Conservation (phyloP, 2,888 invertebrate species). For the Serrognathus titanus region DNA sequence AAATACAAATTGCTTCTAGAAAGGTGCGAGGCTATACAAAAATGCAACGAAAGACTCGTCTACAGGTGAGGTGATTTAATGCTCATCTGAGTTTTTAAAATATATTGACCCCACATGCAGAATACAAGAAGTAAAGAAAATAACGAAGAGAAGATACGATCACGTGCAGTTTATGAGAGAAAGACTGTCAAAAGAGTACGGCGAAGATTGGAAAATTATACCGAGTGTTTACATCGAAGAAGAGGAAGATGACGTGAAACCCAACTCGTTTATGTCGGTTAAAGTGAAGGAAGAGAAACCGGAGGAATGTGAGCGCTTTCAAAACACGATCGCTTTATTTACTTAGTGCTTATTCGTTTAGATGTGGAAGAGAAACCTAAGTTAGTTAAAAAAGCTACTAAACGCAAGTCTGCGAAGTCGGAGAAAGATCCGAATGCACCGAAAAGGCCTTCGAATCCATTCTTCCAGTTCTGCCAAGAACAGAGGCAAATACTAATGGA, state of each 20-base stretch:
- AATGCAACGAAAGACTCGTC: slow-evolving; percentile 73
- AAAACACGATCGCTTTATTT: slow-evolving; percentile 2
- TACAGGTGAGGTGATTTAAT: slow-evolving; percentile 53
- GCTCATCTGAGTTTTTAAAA: slow-evolving; percentile 3
- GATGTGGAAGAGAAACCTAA: slow-evolving; percentile 37
- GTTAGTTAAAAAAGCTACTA: slow-evolving; percentile 47
- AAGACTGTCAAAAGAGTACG: slow-evolving; percentile 64
- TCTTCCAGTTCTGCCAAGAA: slow-evolving; percentile 78
- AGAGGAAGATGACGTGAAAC: slow-evolving; percentile 51
- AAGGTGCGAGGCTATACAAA: slow-evolving; percentile 72
- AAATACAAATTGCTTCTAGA: slow-evolving; percentile 71
- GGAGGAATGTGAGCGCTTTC: slow-evolving; percentile 18
- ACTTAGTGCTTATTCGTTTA: slow-evolving; percentile 3
- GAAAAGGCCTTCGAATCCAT: slow-evolving; percentile 76
- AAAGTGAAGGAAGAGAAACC: slow-evolving; percentile 41
- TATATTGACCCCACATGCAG: slow-evolving; percentile 43
- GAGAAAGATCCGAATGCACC: slow-evolving; percentile 72
- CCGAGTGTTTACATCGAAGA: slow-evolving; percentile 41
- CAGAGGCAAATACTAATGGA: slow-evolving; percentile 71
- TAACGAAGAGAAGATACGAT: slow-evolving; percentile 63
- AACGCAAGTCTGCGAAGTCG: slow-evolving; percentile 57
- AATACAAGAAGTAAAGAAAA: slow-evolving; percentile 69
- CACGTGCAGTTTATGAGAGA: slow-evolving; percentile 68
- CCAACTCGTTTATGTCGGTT: slow-evolving; percentile 22
- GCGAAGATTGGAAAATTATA: slow-evolving; percentile 61